A percentile compares a stretch with the other conserved stretches of the same genome.
Conservation (phyloP, 2,888 invertebrate species). For the Lasioglossum vierecki region DNA sequence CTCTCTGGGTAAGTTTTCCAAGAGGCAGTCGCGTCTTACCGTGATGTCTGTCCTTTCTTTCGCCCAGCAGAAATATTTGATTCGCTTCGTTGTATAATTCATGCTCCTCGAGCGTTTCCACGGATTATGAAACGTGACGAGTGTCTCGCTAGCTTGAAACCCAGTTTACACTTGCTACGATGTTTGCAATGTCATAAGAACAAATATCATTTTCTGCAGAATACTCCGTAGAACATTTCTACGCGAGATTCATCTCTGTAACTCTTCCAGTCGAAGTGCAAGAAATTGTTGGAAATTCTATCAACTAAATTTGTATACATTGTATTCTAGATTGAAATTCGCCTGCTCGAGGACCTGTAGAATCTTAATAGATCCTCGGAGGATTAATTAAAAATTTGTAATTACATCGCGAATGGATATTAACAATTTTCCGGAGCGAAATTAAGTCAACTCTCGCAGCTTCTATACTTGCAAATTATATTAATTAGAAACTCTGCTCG, state of each 20-base stretch:
- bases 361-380: neutral
- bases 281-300: neutral
- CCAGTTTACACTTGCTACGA: neutral
- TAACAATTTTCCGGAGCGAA: neutral
- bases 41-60: neutral
- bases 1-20: neutral
- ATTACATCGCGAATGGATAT: neutral
- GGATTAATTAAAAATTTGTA: neutral
- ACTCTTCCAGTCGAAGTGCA: neutral
- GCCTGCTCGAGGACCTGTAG: too few relatives aligned
- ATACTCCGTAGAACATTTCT: neutral
- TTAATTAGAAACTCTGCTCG: neutral
- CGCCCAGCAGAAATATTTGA: neutral
- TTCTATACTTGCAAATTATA: neutral
- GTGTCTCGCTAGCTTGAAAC: neutral
- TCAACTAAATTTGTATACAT: neutral
- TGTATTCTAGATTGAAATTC: neutral
- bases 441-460: neutral
- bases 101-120: neutral
- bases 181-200: neutral
- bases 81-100: neutral
- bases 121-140: slow-evolving; percentile 4
- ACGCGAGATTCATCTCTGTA: neutral
- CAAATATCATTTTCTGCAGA: neutral
- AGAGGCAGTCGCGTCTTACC: neutral